Evolutionary conservation across 2,888 invertebrate genomes (phyloP), one percentile per base, ranked within the genome.

Genomic region (Troides helena): DNA sequence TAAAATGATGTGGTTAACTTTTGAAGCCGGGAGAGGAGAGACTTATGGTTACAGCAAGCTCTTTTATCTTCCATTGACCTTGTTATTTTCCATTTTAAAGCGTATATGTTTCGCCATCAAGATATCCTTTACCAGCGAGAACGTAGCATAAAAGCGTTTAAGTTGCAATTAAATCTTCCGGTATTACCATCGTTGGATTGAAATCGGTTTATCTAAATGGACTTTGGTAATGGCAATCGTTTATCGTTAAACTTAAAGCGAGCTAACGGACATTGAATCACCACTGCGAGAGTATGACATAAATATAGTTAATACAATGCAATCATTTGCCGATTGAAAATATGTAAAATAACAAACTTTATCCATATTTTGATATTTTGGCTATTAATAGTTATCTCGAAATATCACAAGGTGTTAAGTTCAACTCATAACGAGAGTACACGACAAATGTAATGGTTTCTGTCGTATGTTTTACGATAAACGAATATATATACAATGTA

Each of bases 221-320:
- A 53, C 53, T 53, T 53, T 18, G 53, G 53, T 53, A 53, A n/a
- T 53, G 53, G 53, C 18, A 53, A 53, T 53, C n/a, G 53, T n/a
- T 53, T 53, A 53, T 53, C 53, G 53, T 53, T 53, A 53, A 18
- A 53, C 53, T n/a, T 53, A 53, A 50, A 53, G 53, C 53, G 53
- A 53, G 53, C 53, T 6, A 53, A 18, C 8, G 53, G 53, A 53
- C 53, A 53, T 53, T 53, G 53, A 53, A n/a, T n/a, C 53, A 53
- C 53, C 53, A 53, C 53, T 53, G 53, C n/a, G 53, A 53, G 46
- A 46, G 46, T 46, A 46, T 46, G 46, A 46, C 0, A 14, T 46
- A 46, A 46, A 12, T 46, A 14, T 46, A 46, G 46, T 10, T 14
- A 46, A 46, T 46, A 46, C 3, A 46, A 46, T 46, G 12, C 14